Base-by-base conservation (phyloP, 30 jellyfish, hydroid and myxozoan genomes). In the Aurelia aurita complex sp. Pacific region DNA sequence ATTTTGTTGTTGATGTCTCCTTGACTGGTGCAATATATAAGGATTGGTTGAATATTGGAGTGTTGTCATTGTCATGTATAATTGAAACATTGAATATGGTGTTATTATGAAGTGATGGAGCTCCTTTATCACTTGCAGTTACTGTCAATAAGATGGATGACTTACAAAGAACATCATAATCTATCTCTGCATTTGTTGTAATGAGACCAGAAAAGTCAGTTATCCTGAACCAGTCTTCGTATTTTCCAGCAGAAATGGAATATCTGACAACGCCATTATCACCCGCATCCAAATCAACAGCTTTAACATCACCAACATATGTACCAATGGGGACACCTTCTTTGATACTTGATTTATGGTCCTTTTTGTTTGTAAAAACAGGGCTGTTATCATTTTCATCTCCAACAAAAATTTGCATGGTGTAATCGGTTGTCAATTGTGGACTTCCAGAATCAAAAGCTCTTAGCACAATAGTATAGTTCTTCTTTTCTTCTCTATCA, bases 341-440 rank as follows among this genome's bases (percentile, higher is more conserved):
- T 10, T n/a, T 43, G 8, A 89, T 69, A 17, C 18, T 57, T 60
- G 89, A 50, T 3, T 40, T 14, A 60, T 89, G 77, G 10, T 6
- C 8, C 2, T 52, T 19, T 68, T 67, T 65, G 57, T 46, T 46
- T 38, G 32, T 68, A 60, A 89, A 89, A 11, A 18, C 79, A 2
- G 97, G 97, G 32, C 46, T 64, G 83, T 87, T 77, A 75, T 92
- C 98, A 83, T 92, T 92, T 7, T 29, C 92, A 75, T 92, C 98
- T 17, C 9, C 60, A n/a, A 86, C 85, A 52, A 34, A 15, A 10
- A 92, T 54, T 1, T 38, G 12, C 51, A 90, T 60, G 5, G 76
- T 67, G 65, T 17, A 62, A 34, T 69, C 75, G 9, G 97, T 7
- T 11, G 81, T 34, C 67, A 86, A 51, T 19, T 40, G 87, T 2